These are phyloP conservation scores for Drosophila truncata DNA, from an alignment of 1,140 invertebrate genomes.

Conservation along the genomic window DNA sequence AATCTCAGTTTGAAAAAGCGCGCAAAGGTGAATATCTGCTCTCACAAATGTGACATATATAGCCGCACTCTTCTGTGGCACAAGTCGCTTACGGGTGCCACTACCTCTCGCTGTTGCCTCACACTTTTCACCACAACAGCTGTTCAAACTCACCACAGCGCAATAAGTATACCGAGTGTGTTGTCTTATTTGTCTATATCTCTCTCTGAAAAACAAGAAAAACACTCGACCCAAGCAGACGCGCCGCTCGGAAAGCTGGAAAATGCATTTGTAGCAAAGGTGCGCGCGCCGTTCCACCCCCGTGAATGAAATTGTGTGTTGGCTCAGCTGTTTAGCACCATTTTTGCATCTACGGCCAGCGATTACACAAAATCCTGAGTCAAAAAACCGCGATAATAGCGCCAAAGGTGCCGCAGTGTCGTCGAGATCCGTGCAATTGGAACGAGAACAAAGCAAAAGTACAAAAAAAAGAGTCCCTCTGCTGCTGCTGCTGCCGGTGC, in stretches of 20 bases:
- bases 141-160: background rate
- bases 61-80: background rate
- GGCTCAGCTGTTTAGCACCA: slow-evolving; percentile 21
- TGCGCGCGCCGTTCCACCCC: slow-evolving; percentile 21
- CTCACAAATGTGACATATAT: background rate
- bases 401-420: slow-evolving; percentile 5
- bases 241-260: slow-evolving; percentile 12
- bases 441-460: background rate
- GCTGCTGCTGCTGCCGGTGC: background rate
- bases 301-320: slow-evolving; percentile 2
- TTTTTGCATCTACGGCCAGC: background rate
- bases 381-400: background rate
- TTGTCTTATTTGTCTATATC: no score
- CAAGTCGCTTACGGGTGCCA: background rate
- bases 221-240: slow-evolving; percentile 6
- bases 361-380: background rate
- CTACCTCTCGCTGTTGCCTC: background rate
- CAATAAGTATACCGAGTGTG: background rate
- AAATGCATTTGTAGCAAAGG: slow-evolving; percentile 29
- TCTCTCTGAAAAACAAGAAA: background rate
- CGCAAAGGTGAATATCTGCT: background rate
- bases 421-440: slow-evolving; percentile 7
- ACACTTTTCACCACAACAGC: slow-evolving; percentile 1
- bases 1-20: background rate
- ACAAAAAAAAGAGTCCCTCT: background rate